Percentiles rank a stretch among this genome's conserved stretches.
phyloP scores from a whole-genome alignment of 2,888 invertebrate genomes.

The Zootermopsis nevadensis region DNA sequence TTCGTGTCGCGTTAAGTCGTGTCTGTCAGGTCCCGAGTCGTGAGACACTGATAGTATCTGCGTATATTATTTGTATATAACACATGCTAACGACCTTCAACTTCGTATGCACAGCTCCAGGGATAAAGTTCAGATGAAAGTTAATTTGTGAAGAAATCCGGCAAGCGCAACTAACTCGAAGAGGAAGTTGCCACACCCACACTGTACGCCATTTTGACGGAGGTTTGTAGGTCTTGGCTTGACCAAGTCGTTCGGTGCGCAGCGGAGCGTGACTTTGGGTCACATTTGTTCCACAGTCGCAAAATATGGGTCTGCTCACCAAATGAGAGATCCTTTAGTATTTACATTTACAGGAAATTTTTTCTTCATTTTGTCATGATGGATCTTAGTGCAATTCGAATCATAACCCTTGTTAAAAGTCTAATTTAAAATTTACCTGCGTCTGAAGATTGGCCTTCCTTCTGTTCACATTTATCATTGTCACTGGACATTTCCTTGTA shows the following conservation, averaged over 20 bases:
- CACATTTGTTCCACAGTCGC: no score
- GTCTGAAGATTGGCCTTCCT: no score
- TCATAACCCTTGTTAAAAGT: no score
- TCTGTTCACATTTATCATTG: no score
- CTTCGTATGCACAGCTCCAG: neutral
- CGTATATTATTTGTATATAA: neutral
- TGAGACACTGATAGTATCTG: neutral
- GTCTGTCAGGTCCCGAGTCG: no score
- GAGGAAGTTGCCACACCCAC: constrained; percentile 1
- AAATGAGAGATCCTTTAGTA: neutral
- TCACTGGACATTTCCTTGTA: no score
- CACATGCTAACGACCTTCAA: neutral
- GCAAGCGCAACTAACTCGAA: neutral
- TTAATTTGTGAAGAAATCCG: neutral
- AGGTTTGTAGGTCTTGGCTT: neutral
- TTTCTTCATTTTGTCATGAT: no score
- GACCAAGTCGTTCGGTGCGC: neutral
- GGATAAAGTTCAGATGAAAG: neutral
- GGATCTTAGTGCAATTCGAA: no score
- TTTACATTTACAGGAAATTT: no score
- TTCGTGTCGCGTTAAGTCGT: no score
- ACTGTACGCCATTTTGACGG: neutral
- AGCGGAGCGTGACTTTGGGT: neutral
- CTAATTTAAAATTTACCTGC: no score
- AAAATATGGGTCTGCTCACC: neutral